Conservation (phyloP, 2,113 vertebrate genomes). For the Caracal caracal region DNA sequence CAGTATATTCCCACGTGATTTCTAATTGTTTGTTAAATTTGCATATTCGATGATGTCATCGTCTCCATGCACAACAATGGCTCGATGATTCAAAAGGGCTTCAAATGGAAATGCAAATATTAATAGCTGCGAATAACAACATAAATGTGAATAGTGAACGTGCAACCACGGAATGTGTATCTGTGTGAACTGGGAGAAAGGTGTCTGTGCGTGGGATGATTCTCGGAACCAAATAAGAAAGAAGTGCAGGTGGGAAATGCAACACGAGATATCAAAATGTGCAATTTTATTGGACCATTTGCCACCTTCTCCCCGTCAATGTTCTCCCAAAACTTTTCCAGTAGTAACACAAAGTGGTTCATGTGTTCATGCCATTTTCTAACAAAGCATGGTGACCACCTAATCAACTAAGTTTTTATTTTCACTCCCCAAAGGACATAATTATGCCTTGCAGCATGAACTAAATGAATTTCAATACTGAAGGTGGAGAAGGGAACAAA, state of each 20-base stretch:
- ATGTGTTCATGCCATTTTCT: not conserved
- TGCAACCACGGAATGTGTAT: too few relatives aligned
- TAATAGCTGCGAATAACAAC: not conserved
- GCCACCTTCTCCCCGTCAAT: not conserved
- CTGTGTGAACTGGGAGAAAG: not conserved
- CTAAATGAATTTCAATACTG: not conserved
- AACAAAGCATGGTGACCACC: not conserved
- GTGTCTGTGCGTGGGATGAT: fast-evolving
- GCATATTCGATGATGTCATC: not conserved
- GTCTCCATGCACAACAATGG: not conserved
- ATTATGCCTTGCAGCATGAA: not conserved
- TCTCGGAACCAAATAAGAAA: not conserved
- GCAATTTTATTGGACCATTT: not conserved
- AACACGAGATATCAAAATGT: not conserved
- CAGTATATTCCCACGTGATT: not conserved
- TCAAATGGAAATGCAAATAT: not conserved
- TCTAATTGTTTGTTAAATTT: not conserved
- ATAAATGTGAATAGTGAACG: fast-evolving
- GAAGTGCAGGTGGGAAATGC: not conserved
- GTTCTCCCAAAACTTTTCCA: not conserved
- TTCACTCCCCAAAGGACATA: not conserved
- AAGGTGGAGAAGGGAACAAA: not conserved
- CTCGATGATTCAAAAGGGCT: not conserved
- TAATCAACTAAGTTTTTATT: not conserved
- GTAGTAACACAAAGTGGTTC: not conserved